Conservation (phyloP, 2,797 vertebrate genomes). For the Xiphorhynchus erythropygius region DNA sequence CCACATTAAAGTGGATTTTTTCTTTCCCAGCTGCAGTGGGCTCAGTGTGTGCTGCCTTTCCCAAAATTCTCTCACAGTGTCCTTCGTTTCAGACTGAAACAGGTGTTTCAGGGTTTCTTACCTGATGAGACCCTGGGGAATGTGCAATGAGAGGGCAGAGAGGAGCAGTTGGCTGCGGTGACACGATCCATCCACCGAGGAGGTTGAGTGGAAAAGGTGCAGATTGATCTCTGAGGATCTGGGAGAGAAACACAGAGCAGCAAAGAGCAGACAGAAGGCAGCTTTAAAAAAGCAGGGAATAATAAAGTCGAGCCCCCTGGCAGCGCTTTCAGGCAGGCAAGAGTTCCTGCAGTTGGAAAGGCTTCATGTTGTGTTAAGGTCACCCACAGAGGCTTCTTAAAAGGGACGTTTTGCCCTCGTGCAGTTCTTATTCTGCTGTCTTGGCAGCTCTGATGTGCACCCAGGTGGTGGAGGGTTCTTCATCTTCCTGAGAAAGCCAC, state of each 20-base stretch:
- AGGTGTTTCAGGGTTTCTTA: background rate
- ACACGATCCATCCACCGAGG: background rate
- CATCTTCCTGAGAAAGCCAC: rapidly evolving
- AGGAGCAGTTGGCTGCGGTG: background rate
- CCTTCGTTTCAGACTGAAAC: background rate
- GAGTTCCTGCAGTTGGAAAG: background rate
- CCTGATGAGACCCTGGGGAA: background rate
- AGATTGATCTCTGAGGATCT: background rate
- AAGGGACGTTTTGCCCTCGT: background rate
- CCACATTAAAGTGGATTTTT: rapidly evolving
- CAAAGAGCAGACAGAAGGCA: background rate
- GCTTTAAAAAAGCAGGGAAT: background rate
- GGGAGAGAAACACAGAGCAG: background rate
- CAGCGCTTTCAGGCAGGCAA: background rate
- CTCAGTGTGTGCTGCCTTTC: background rate
- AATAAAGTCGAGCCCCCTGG: background rate
- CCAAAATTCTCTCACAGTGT: background rate
- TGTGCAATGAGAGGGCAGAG: rapidly evolving
- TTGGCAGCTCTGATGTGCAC: background rate
- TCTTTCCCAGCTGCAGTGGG: rapidly evolving
- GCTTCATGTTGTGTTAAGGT: background rate
- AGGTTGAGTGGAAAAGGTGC: background rate
- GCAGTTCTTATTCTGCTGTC: background rate
- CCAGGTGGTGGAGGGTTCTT: background rate
- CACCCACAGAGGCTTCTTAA: background rate